A percentile compares a stretch with the other conserved stretches of the same genome.
Evolutionary conservation across 2,797 vertebrate species (phyloP).

Genomic region (Mus spretus): DNA sequence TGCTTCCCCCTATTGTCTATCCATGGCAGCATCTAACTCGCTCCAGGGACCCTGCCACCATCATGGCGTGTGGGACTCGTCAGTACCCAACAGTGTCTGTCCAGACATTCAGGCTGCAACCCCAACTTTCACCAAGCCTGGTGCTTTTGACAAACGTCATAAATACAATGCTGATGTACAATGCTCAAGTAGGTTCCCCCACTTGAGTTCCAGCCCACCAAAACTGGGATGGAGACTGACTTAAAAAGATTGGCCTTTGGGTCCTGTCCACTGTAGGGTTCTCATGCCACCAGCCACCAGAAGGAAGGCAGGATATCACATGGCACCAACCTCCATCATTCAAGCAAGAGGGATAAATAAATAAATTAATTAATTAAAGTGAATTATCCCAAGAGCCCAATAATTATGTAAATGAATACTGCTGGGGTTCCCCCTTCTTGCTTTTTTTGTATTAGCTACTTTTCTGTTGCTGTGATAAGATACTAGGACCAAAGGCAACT

Average conservation of each 20-base stretch:
- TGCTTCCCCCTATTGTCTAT: accelerated
- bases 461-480: neutral
- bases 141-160: neutral
- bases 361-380: neutral
- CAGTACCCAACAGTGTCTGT: neutral
- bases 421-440: neutral
- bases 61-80: accelerated
- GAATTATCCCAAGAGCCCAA: neutral
- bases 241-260: neutral
- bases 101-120: neutral
- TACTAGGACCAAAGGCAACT: neutral
- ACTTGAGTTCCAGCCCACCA: neutral
- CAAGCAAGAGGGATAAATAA: neutral
- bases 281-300: neutral
- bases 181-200: neutral
- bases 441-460: neutral
- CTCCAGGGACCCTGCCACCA: accelerated
- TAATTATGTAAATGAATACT: neutral
- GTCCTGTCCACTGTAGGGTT: neutral
- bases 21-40: accelerated
- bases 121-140: neutral
- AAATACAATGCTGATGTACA: too few species aligned
- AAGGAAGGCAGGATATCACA: neutral
- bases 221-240: neutral
- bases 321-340: neutral